Base-by-base conservation (phyloP, 1,140 invertebrate species). In the Phortica variegata region DNA sequence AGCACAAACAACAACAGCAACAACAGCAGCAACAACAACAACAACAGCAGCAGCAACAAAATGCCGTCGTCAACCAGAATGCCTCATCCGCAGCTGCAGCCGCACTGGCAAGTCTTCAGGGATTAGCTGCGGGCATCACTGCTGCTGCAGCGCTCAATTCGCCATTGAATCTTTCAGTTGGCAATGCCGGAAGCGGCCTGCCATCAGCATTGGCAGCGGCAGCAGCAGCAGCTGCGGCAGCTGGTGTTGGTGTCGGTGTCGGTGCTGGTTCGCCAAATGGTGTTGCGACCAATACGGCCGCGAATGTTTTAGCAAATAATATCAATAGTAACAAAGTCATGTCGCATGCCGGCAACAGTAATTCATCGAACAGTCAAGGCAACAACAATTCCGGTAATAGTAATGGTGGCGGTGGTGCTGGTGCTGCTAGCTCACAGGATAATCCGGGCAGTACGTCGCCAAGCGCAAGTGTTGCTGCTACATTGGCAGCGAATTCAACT, bases 151-250 rank as follows among this genome's bases (percentile, higher is more conserved):
- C 85, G 52, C 84, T 88, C 72, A 89, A 89, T 75, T 87, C 87
- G 26, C 88, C 88, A 3, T 79, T 90, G 47, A 91, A 91, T 77
- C 79, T 90, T 34, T 90, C 87, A 65, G 85, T 90, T 53, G 87
- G 86, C 61, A 26, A 26, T 26, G 63, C 60, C 3, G 63, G 66
- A 42, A 38, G 52, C 21, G 41, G 36, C 32, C 23, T 45, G 82
- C 84, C 42, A 70, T 32, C 61, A 29, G 39, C 51, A 54, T 36
- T 49, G 36, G 54, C 56, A 34, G 37, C 41, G 34, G 31, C 46
- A 32, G 55, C 39, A 26, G 36, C 46, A 7, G 33, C 38, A 7
- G 23, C 17, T 3, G 37, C 48, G 5, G 33, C 12, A 48, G 17
- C 15, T 16, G 13, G 10, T 41, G 38, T 12, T 16, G n/a, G n/a